These are phyloP conservation scores for Leptodactylus fuscus DNA, from an alignment of 2,113 vertebrate genomes.

Conservation along the genomic window DNA sequence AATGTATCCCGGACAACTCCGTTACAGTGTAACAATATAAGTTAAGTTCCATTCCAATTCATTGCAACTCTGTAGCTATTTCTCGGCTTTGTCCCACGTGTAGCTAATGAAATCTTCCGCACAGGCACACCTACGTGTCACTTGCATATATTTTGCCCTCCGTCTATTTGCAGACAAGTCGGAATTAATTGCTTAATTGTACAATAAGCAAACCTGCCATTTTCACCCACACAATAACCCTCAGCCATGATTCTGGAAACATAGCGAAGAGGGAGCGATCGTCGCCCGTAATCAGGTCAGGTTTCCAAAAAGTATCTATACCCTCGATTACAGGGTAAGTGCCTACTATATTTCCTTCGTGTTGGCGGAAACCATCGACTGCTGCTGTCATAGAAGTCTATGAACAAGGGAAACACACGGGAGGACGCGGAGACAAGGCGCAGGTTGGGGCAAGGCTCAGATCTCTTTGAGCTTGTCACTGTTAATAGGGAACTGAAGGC, in stretches of 20 bases:
- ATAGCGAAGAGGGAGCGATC: conserved; percentile 29
- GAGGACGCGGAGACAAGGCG: background rate
- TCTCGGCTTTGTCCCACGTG: background rate
- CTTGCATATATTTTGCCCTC: conserved; percentile 9
- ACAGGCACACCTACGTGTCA: conserved; percentile 18
- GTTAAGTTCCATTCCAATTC: too few relatives aligned
- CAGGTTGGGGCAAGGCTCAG: background rate
- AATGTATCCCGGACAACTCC: too few relatives aligned
- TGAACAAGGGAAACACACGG: conserved; percentile 5
- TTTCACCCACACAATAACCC: conserved; percentile 53
- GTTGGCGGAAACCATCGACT: conserved; percentile 1
- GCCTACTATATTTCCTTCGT: conserved; percentile 22
- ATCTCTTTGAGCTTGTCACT: background rate
- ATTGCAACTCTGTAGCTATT: too few relatives aligned
- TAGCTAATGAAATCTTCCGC: conserved; percentile 29
- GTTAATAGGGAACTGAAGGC: background rate
- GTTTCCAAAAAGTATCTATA: conserved; percentile 50
- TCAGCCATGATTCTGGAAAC: conserved; percentile 30
- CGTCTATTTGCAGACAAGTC: background rate
- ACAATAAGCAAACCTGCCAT: conserved; percentile 40
- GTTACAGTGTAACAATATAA: too few relatives aligned
- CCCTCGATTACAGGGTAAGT: conserved; percentile 42
- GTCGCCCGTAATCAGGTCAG: conserved; percentile 14
- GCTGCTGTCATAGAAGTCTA: background rate
- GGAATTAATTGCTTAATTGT: conserved; percentile 44